Evolutionary conservation across 2,113 vertebrate genomes (phyloP).

Genomic region (Coregonus clupeaformis): DNA sequence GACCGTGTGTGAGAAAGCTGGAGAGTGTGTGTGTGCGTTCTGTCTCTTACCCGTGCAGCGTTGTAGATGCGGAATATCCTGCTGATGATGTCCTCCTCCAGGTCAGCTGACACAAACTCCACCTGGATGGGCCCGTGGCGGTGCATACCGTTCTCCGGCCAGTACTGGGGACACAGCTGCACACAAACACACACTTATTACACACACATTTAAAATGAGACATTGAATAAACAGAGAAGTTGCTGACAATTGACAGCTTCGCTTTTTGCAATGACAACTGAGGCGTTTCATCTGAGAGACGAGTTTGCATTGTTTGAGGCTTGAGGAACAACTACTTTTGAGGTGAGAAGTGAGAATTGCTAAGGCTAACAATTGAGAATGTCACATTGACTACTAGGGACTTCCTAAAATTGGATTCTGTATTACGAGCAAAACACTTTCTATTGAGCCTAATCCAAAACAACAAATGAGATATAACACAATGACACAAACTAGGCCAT

Average conservation of each 20-base stretch:
- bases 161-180: conserved; percentile 97
- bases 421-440: no score
- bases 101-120: conserved; percentile 94
- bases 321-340: no score
- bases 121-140: conserved; percentile 94
- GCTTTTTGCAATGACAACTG: no score
- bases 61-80: conserved; percentile 98
- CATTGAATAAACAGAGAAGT: no score
- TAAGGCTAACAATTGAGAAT: no score
- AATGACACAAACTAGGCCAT: not conserved
- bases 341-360: no score
- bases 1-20: no score
- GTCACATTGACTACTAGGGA: no score
- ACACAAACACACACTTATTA: conserved; percentile 23
- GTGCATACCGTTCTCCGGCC: conserved; percentile 96
- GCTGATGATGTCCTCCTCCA: conserved; percentile 98
- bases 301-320: no score
- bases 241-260: no score
- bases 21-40: not conserved
- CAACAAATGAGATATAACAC: not conserved
- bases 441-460: not conserved
- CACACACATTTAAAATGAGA: not conserved
- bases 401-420: no score
- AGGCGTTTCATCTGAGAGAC: no score
- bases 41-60: conserved; percentile 82